Evolutionary conservation across 2,113 vertebrate genomes (phyloP), one percentile per base, ranked within the genome.

Genomic region (Ctenomys sociabilis): DNA sequence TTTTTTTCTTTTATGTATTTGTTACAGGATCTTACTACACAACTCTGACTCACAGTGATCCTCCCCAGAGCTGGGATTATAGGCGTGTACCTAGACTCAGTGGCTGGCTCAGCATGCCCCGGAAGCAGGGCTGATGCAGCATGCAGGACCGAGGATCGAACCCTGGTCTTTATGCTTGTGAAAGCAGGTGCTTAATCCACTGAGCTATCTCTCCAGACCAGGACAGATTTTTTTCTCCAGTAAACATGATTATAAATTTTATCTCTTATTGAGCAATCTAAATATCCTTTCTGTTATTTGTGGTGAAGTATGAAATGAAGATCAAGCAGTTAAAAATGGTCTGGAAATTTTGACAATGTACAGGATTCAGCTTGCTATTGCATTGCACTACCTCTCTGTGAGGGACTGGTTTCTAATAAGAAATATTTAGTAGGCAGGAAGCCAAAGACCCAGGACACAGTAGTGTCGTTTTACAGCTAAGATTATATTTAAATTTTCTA

Each of bases 221-320:
- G 52, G 13, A 54, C 13, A 54, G 52, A 12, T 54, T 54, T 57
- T 95, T 90, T 68, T 81, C 32, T 59, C 37, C 40, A 32, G 37
- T 45, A n/a, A 54, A 68, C 85, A 85, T 35, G 45, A 73, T 82
- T 91, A n/a, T 70, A 59, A 78, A 68, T 91, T 54, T 54, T 77
- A 85, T n/a, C 64, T 64, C 66, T 78, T 35, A 88, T 7, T 61
- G 59, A 90, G 81, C 96, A 96, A 85, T 21, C 17, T 19, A 83
- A 8, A 7, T 78, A 80, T 78, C 12, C 22, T 96, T 97, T 73
- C 72, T 88, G 88, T 78, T 66, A 24, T 32, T 88, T 88, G n/a
- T 37, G 30, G 70, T 72, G 24, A 96, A 72, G 28, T 84, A 32
- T 88, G 73, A 92, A 89, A 72, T 92, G 90, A 92, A 84, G 28